Percentiles rank a stretch among this genome's conserved stretches.
These are phyloP conservation scores for Nomada ruficornis DNA, from an alignment of 2,888 invertebrate species.

Conservation along the genomic window DNA sequence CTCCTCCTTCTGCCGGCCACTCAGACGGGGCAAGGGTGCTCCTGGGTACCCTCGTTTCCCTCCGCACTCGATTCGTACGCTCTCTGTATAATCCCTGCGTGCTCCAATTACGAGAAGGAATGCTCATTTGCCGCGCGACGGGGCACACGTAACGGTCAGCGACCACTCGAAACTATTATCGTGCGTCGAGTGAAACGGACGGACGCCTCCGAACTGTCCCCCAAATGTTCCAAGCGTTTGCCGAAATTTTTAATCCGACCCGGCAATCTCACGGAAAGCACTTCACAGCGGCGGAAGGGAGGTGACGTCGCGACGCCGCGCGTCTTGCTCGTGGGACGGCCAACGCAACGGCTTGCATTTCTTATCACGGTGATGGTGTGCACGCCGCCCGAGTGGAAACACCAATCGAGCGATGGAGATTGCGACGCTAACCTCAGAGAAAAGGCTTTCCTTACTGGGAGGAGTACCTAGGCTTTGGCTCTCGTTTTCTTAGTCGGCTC, in stretches of 20 bases:
- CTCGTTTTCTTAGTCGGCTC: background rate
- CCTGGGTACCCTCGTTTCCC: slow-evolving; percentile 68
- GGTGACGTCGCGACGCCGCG: slow-evolving; percentile 3
- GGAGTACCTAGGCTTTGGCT: background rate
- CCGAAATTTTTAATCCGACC: slow-evolving; percentile 74
- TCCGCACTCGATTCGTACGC: slow-evolving; percentile 44
- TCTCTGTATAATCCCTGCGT: slow-evolving; percentile 68
- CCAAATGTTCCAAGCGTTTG: background rate
- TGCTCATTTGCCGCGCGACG: slow-evolving; percentile 80
- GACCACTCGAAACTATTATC: slow-evolving; percentile 80
- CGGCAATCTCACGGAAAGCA: slow-evolving; percentile 73
- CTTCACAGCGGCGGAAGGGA: slow-evolving; percentile 52
- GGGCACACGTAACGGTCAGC: slow-evolving; percentile 79
- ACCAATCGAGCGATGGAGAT: slow-evolving; percentile 74
- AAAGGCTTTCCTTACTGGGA: slow-evolving; percentile 65
- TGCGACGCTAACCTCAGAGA: slow-evolving; percentile 72
- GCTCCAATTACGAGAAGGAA: slow-evolving; percentile 82
- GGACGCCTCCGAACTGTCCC: background rate
- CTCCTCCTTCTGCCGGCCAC: slow-evolving; percentile 65
- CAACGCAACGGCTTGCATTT: slow-evolving; percentile 61
- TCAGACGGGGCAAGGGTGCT: slow-evolving; percentile 77
- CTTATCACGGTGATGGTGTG: slow-evolving; percentile 66
- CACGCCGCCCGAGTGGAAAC: slow-evolving; percentile 69
- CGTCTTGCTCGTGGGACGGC: slow-evolving; percentile 51
- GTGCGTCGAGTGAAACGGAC: slow-evolving; percentile 45